Conservation (phyloP, 2,888 invertebrate genomes). For the Oxycera nigricornis region DNA sequence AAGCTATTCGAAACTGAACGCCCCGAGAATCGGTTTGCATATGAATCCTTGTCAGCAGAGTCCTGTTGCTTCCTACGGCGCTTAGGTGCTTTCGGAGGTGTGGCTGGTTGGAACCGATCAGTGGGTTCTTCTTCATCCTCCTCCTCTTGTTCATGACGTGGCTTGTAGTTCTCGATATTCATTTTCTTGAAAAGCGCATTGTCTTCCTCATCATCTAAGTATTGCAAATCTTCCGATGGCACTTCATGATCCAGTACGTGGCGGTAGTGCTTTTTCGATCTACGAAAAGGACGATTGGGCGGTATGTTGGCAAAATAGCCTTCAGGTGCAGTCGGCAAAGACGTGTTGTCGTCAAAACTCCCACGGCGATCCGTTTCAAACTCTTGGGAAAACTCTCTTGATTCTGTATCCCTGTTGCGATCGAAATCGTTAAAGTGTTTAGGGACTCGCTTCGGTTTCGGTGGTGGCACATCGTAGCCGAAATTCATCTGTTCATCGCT, state of each 20-base stretch:
- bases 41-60: slow-evolving; percentile 60
- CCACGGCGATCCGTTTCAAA: slow-evolving; percentile 56
- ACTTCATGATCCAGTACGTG: slow-evolving; percentile 59
- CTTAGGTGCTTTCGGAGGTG: slow-evolving; percentile 60
- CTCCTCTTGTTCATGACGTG: slow-evolving; percentile 18
- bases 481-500: slow-evolving; percentile 53
- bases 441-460: slow-evolving; percentile 58
- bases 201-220: slow-evolving; percentile 61
- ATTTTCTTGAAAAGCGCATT: slow-evolving; percentile 53
- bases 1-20: slow-evolving; percentile 61
- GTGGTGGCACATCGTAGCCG: slow-evolving; percentile 57
- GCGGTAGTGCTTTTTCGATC: slow-evolving; percentile 58
- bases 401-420: slow-evolving; percentile 50
- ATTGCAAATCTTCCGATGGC: slow-evolving; percentile 56
- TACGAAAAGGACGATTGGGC: slow-evolving; percentile 66
- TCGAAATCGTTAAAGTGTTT: slow-evolving; percentile 52
- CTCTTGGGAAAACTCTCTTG: slow-evolving; percentile 55
- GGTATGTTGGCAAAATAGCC: slow-evolving; percentile 56
- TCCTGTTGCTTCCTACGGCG: slow-evolving; percentile 58
- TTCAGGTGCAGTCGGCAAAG: slow-evolving; percentile 59
- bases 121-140: background rate
- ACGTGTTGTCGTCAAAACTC: slow-evolving; percentile 57
- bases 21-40: slow-evolving; percentile 60
- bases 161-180: slow-evolving; percentile 40
- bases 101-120: slow-evolving; percentile 45